Evolutionary conservation across 1,140 invertebrate genomes (phyloP).

Genomic region (Drosophila erecta): DNA sequence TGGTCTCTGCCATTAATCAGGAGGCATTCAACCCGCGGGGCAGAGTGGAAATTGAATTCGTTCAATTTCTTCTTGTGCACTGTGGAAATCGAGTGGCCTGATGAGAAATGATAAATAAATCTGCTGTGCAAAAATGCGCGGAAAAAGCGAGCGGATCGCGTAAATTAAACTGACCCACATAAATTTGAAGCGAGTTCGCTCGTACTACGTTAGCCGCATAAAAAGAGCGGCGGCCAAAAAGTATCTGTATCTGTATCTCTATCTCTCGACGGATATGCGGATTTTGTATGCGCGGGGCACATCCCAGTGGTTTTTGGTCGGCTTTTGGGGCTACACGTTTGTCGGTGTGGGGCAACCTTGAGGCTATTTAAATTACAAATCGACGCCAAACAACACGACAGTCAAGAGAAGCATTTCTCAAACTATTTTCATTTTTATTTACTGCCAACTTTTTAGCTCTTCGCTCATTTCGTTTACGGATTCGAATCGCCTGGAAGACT

Average conservation of each 20-base stretch:
- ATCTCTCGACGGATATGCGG: conserved; percentile 45
- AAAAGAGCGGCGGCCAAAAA: conserved; percentile 50
- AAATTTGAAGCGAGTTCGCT: conserved; percentile 60
- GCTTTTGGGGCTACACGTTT: conserved; percentile 22
- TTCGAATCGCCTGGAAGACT: conserved; percentile 59
- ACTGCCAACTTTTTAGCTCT: conserved; percentile 74
- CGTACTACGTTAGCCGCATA: conserved; percentile 72
- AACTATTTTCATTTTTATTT: conserved; percentile 82
- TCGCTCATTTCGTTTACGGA: conserved; percentile 42
- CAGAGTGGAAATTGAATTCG: conserved; percentile 32
- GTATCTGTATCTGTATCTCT: conserved; percentile 31
- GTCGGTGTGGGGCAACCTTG: conserved; percentile 67
- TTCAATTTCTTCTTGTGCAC: conserved; percentile 28
- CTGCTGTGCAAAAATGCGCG: conserved; percentile 49
- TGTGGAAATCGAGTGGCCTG: conserved; percentile 42
- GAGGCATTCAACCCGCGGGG: conserved; percentile 59
- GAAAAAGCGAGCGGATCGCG: conserved; percentile 51
- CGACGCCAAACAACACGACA: conserved; percentile 49
- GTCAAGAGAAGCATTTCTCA: conserved; percentile 63
- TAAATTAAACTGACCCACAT: conserved; percentile 83
- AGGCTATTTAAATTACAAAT: conserved; percentile 84
- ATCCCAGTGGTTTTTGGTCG: conserved; percentile 23
- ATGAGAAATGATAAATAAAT: conserved; percentile 64
- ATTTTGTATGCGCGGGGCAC: conserved; percentile 74
- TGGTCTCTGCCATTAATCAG: conserved; percentile 58